A percentile compares a stretch with the other conserved stretches of the same genome.
phyloP scores from a whole-genome alignment of 1,140 invertebrate genomes.

The Cryptotermes secundus region DNA sequence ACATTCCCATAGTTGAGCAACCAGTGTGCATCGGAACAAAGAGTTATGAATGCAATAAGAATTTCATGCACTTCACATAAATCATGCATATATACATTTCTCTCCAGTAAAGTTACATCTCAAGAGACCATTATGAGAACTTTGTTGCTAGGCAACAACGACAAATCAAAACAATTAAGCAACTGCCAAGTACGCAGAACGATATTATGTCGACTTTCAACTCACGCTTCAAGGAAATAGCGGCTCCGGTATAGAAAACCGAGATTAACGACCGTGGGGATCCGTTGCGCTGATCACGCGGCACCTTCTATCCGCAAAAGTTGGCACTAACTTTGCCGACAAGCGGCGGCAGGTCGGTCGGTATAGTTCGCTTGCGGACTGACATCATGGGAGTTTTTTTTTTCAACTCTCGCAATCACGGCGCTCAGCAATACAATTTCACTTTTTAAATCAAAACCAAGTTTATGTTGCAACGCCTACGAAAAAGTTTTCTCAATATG shows the following conservation, averaged over 20 bases:
- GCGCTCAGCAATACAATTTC: neutral
- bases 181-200: neutral
- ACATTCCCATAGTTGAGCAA: too few relatives aligned
- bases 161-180: constrained; percentile 1
- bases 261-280: too few relatives aligned
- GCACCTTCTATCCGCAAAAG: too few relatives aligned
- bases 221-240: too few relatives aligned
- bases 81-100: neutral
- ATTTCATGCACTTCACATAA: neutral
- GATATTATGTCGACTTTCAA: neutral
- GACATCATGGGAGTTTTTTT: too few relatives aligned
- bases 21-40: too few relatives aligned
- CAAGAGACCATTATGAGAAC: neutral
- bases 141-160: neutral
- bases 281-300: too few relatives aligned
- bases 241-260: too few relatives aligned
- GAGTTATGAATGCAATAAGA: too few relatives aligned
- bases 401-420: neutral
- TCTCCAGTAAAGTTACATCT: neutral
- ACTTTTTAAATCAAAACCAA: constrained; percentile 1
- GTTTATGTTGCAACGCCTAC: neutral
- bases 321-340: too few relatives aligned
- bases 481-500: neutral
- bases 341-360: too few relatives aligned
- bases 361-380: too few relatives aligned